Evolutionary conservation across 2,113 vertebrate genomes (phyloP).

Genomic region (Odontophorus gujanensis): DNA sequence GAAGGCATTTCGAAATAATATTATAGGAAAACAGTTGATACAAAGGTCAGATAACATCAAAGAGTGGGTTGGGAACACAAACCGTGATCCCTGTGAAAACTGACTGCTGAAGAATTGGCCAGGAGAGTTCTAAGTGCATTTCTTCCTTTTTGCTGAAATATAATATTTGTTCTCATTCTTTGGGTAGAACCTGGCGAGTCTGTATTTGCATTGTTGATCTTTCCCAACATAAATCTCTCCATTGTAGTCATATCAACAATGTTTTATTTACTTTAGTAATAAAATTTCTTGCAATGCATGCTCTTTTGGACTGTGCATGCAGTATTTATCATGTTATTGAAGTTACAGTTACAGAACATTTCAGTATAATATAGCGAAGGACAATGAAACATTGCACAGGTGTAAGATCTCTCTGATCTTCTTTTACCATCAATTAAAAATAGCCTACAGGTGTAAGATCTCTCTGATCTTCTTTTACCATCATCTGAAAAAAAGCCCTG

Average conservation of each 20-base stretch:
- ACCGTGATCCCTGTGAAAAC: conserved; percentile 60
- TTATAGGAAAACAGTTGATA: conserved; percentile 57
- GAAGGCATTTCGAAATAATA: conserved; percentile 33
- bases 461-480: conserved; percentile 23
- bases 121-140: conserved; percentile 52
- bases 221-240: conserved; percentile 67
- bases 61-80: conserved; percentile 55
- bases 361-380: not conserved
- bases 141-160: conserved; percentile 50
- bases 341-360: not conserved
- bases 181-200: conserved; percentile 19
- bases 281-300: conserved; percentile 3
- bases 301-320: not conserved
- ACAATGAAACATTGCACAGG: not conserved
- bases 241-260: conserved; percentile 46
- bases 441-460: not conserved
- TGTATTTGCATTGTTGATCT: conserved; percentile 71
- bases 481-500: not conserved
- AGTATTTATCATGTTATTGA: not conserved
- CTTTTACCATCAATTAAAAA: conserved; percentile 35
- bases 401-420: conserved; percentile 57
- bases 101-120: conserved; percentile 54
- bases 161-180: conserved; percentile 38
- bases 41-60: conserved; percentile 62
- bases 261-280: conserved; percentile 36